Base-by-base conservation (phyloP, 2,888 invertebrate genomes). In the Leptarthrus brevirostris region DNA sequence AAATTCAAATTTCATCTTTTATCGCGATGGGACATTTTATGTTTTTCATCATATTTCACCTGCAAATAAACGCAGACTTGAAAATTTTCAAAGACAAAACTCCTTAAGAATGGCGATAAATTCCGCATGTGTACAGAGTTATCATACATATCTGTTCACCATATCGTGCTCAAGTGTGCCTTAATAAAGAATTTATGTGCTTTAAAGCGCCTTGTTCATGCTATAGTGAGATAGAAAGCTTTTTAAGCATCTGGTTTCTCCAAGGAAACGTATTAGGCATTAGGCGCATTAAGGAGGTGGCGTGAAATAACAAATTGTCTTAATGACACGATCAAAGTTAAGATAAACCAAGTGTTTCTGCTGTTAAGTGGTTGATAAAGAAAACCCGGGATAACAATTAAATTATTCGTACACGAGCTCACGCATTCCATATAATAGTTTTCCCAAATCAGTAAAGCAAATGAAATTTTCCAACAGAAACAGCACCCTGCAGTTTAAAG, bases 181-280 rank as follows among this genome's bases (percentile, higher is more conserved):
- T 61, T 61, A 61, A 61, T 61, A 61, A 61, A 61, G 61, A 40
- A 61, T 61, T 61, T 61, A 61, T 61, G 61, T 34, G 20, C 61
- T 61, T 40, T 40, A 61, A 61, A 61, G n/a, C 40, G n/a, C 36
- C 61, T 30, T 12, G 40, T 61, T 36, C 40, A 14, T 40, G 36
- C 2, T 12, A 61, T 36, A 61, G 36, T 40, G 61, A 61, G 61
- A 40, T 61, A 61, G 36, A 40, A 61, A 34, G 14, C 34, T 20
- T 36, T 10, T 53, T 20, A 26, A 16, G 54, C 54, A 61, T 40
- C 61, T 61, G 61, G 2, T 61, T 61, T 61, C 40, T 61, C n/a
- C 36, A 30, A 61, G 14, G 34, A 18, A 34, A 10, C 47, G 47
- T 16, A 47, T 47, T 47, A 47, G 16, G 47, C 16, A 47, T 16